Percentiles rank a stretch among this genome's conserved stretches.
These are phyloP conservation scores for Camponotus floridanus DNA, from an alignment of 1,140 invertebrate species.

Conservation along the genomic window DNA sequence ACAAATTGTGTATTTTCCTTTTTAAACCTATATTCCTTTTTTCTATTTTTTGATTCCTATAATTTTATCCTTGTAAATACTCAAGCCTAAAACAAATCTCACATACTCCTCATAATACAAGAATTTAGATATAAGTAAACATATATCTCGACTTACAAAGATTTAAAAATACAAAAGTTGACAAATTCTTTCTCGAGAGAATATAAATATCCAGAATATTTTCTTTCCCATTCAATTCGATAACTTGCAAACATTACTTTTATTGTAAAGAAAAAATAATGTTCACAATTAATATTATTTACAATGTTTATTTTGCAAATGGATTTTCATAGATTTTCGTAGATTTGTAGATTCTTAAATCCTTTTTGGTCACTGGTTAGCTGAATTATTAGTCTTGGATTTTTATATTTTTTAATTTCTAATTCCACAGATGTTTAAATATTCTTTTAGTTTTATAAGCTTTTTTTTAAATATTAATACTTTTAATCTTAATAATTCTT, in stretches of 20 bases:
- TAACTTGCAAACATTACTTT: neutral
- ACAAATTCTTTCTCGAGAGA: slow-evolving; percentile 27
- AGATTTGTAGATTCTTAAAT: no score
- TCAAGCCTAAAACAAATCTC: neutral
- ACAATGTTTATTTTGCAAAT: slow-evolving; percentile 17
- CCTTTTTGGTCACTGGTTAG: no score
- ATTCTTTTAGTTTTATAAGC: neutral
- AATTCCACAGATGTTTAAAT: neutral
- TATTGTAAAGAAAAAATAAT: neutral
- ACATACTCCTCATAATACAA: neutral
- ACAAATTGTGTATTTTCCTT: neutral
- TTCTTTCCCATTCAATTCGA: neutral
- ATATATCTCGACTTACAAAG: slow-evolving; percentile 4
- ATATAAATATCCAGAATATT: slow-evolving; percentile 26
- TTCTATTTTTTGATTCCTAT: neutral
- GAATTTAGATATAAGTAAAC: neutral
- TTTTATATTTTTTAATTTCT: neutral
- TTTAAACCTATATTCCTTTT: neutral
- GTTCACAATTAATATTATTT: slow-evolving; percentile 24
- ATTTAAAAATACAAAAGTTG: slow-evolving; percentile 49
- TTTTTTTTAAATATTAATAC: neutral
- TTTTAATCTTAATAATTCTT: neutral
- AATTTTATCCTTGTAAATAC: neutral
- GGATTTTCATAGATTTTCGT: no score
- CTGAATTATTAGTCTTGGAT: slow-evolving; percentile 28